phyloP scores from a whole-genome alignment of 2,113 vertebrate species.

The Eptatretus burgeri region DNA sequence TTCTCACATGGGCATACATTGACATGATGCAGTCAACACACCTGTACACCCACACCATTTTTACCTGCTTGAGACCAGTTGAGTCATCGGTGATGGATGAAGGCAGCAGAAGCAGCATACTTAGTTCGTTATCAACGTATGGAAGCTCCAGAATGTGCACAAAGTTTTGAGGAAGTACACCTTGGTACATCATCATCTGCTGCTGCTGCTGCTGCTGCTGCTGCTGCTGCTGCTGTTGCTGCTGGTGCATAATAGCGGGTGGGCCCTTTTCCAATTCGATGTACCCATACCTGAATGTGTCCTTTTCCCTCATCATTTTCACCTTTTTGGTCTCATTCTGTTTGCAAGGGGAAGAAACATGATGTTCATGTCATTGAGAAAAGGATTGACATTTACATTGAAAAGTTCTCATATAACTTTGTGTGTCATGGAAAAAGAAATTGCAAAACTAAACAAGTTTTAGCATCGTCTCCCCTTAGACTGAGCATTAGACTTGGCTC shows the following conservation, averaged over 20 bases:
- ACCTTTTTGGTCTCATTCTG: slow-evolving; percentile 36
- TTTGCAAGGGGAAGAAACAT: not conserved
- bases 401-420: too few species aligned
- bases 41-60: not conserved
- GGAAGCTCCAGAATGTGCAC: slow-evolving; percentile 41
- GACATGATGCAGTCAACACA: not conserved
- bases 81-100: slow-evolving; percentile 21
- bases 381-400: too few species aligned
- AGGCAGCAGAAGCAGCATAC: slow-evolving; percentile 58
- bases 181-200: too few species aligned
- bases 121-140: slow-evolving; percentile 29
- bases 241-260: too few species aligned
- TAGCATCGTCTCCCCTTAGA: too few species aligned
- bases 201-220: too few species aligned
- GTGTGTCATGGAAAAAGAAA: too few species aligned
- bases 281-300: slow-evolving; percentile 27
- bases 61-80: slow-evolving; percentile 34
- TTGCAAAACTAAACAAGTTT: too few species aligned
- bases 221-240: too few species aligned
- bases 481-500: too few species aligned
- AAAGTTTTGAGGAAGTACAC: not conserved
- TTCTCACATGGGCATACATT: not conserved
- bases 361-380: too few species aligned
- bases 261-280: slow-evolving; percentile 16
- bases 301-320: slow-evolving; percentile 56